A percentile compares a stretch with the other conserved stretches of the same genome.
phyloP scores from a whole-genome alignment of 1,140 invertebrate genomes.

The Pristionchus pacificus region DNA sequence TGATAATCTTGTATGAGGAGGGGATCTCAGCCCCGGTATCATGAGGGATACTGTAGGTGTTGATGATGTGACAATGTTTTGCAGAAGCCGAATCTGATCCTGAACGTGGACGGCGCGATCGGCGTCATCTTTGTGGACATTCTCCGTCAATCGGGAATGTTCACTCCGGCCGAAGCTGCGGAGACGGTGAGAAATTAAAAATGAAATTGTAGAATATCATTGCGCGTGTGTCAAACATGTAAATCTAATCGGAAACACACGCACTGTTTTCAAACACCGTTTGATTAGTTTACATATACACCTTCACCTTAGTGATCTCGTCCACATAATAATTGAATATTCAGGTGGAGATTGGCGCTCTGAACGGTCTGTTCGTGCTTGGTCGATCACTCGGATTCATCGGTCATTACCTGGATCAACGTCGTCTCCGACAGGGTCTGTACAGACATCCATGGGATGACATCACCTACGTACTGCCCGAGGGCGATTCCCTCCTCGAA shows the following conservation, averaged over 20 bases:
- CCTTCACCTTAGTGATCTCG: too few species aligned
- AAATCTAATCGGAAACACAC: too few species aligned
- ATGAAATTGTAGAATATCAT: too few species aligned
- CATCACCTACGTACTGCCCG: constrained; percentile 92
- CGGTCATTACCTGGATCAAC: constrained; percentile 66
- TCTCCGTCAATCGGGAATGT: constrained; percentile 78
- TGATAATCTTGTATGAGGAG: too few species aligned
- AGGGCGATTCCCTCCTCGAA: constrained; percentile 56
- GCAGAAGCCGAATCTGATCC: constrained; percentile 91
- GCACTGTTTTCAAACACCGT: too few species aligned
- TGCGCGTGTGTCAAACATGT: too few species aligned
- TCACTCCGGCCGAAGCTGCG: constrained; percentile 91
- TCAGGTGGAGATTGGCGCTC: constrained; percentile 93
- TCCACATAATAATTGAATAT: too few species aligned
- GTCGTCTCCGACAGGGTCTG: constrained; percentile 92
- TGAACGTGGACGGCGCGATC: constrained; percentile 97
- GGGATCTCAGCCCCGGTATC: too few species aligned
- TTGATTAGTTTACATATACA: too few species aligned
- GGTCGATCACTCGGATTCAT: constrained; percentile 97
- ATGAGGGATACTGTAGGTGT: too few species aligned
- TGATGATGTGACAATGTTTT: constrained; percentile 32
- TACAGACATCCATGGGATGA: constrained; percentile 99
- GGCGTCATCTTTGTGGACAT: constrained; percentile 95
- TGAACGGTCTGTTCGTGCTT: constrained; percentile 96
- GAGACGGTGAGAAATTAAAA: too few species aligned